A percentile compares a stretch with the other conserved stretches of the same genome.
Evolutionary conservation across 2,113 vertebrate species (phyloP).

Genomic region (Sebastes schlegelii): DNA sequence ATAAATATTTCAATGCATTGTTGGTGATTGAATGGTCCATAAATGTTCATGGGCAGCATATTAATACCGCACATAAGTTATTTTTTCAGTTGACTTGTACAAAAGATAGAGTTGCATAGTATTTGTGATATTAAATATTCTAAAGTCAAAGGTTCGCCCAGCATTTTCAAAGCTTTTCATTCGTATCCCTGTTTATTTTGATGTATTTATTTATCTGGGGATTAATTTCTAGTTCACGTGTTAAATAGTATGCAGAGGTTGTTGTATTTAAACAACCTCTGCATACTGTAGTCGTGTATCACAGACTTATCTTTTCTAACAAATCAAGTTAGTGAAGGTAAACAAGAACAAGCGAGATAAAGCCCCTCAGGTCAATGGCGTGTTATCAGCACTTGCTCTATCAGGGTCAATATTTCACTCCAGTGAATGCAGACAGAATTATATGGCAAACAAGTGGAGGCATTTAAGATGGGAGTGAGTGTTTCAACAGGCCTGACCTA

Average conservation of each 20-base stretch:
- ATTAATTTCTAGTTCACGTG: background rate
- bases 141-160: background rate
- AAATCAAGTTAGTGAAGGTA: constrained; percentile 27
- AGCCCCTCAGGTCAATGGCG: constrained; percentile 15
- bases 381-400: constrained; percentile 52
- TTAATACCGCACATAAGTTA: constrained; percentile 1
- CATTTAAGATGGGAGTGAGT: constrained; percentile 67
- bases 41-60: constrained; percentile 31
- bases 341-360: constrained; percentile 54
- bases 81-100: background rate
- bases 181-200: background rate
- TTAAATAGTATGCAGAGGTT: background rate
- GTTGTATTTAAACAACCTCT: constrained; percentile 1
- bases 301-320: constrained; percentile 7
- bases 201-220: background rate
- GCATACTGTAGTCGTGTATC: background rate
- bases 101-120: background rate
- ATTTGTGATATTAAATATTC: background rate
- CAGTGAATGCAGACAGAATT: constrained; percentile 48
- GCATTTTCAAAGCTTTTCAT: background rate
- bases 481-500: constrained; percentile 79
- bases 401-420: constrained; percentile 61
- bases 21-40: constrained; percentile 39
- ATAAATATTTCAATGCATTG: constrained; percentile 53
- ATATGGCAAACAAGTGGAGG: constrained; percentile 68